Base-by-base conservation (phyloP, 2,797 vertebrate species). In the Oceanodroma leucorhoa region DNA sequence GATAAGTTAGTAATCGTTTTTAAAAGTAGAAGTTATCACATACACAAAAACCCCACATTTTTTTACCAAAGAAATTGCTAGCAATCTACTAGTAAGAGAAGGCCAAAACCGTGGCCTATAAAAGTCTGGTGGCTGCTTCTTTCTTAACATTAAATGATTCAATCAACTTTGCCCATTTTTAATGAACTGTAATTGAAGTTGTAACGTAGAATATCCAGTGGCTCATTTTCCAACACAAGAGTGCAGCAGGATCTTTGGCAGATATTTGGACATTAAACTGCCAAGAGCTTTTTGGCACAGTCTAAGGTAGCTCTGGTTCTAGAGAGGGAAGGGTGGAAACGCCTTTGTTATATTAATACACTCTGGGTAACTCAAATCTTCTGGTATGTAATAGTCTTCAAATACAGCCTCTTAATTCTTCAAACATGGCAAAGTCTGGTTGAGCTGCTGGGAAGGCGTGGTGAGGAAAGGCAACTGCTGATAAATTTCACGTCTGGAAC, bases 251-350 rank as follows among this genome's bases (percentile, higher is more conserved):
- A 94, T 64, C 77, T 82, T 66, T 70, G 62, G 89, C 90, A 94
- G 41, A 22, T 58, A 78, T 78, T 29, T 81, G 81, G 77, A 88
- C 65, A 80, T 9, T 29, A 53, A 91, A 64, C 51, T 79, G 83
- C 80, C 83, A 94, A 88, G 62, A 95, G 75, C 32, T 78, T 93
- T 69, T 41, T 94, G 91, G 95, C 91, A 65, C 12, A 71, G 61
- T 11, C 21, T 30, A 58, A 71, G 41, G 38, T n/a, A 94, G 89
- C 64, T 93, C 86, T 91, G 57, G 67, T 82, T 84, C 82, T 80
- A 91, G 51, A 87, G 51, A 89, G 54, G 69, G 41, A 78, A 87
- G 69, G 57, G 51, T 90, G 65, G 89, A 94, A 96, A 95, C 13
- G 45, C 69, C 64, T 94, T 85, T 93, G 72, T 93, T 91, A 9